These are phyloP conservation scores for Drosophila quasianomalipes DNA, from an alignment of 2,888 invertebrate genomes.

Conservation along the genomic window DNA sequence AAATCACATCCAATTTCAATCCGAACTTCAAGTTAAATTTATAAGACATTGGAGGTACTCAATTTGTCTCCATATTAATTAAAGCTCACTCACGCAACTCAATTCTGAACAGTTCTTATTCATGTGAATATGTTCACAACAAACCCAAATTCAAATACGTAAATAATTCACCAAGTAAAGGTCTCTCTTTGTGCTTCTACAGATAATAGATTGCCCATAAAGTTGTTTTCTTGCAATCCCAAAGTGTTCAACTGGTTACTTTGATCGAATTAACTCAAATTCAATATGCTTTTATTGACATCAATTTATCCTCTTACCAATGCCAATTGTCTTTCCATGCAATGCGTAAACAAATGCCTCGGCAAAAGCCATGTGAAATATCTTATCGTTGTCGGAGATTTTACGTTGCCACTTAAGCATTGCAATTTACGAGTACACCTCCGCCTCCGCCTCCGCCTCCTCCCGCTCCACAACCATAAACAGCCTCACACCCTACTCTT, in stretches of 20 bases:
- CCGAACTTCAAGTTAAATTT: not conserved
- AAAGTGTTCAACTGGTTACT: slow-evolving; percentile 1
- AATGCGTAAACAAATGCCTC: slow-evolving; percentile 49
- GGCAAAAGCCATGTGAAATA: slow-evolving; percentile 49
- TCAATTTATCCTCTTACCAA: slow-evolving; percentile 23
- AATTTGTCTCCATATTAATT: not conserved
- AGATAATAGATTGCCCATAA: not conserved
- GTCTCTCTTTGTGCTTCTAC: not conserved
- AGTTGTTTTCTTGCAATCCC: not conserved
- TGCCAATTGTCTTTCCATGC: slow-evolving; percentile 19
- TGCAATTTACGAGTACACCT: slow-evolving; percentile 44
- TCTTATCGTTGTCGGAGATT: slow-evolving; percentile 55
- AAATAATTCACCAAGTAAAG: not conserved
- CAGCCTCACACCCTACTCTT: not conserved
- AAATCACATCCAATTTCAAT: not conserved
- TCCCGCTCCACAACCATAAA: not conserved
- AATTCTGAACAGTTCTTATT: not conserved
- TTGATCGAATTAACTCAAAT: slow-evolving; percentile 12
- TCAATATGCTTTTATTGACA: slow-evolving; percentile 24
- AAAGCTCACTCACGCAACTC: not conserved
- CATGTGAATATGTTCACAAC: not conserved
- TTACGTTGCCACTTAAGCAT: slow-evolving; percentile 64
- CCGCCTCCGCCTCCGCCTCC: not conserved
- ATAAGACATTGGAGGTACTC: not conserved
- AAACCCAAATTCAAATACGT: not conserved